phyloP scores from a whole-genome alignment of 1,140 invertebrate genomes.

The Meloidogyne exigua region DNA sequence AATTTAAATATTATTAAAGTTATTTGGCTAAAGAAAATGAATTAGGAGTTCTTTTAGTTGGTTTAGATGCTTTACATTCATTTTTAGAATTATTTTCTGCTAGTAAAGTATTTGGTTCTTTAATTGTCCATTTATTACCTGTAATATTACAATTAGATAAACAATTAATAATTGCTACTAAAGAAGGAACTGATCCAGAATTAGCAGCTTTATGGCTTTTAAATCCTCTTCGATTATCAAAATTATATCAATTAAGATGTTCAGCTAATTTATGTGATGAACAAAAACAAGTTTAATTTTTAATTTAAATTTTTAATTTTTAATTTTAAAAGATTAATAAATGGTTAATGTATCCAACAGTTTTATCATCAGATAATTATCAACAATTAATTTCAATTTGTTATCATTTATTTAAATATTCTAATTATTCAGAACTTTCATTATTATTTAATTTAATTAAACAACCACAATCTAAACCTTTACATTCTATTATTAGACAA shows the following conservation, averaged over 20 bases:
- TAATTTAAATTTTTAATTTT: no score
- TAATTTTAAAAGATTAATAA: constrained; percentile 42
- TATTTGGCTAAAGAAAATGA: constrained; percentile 55
- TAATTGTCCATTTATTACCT: constrained; percentile 55
- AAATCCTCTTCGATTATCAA: constrained; percentile 50
- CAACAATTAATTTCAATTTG: constrained; percentile 62
- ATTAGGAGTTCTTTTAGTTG: constrained; percentile 53
- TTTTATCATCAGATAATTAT: constrained; percentile 56
- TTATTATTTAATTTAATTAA: constrained; percentile 50
- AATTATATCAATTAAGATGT: constrained; percentile 61
- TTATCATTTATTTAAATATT: constrained; percentile 57
- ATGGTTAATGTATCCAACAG: constrained; percentile 52
- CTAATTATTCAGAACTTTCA: constrained; percentile 43
- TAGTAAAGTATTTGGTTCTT: constrained; percentile 42
- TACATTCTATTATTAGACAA: constrained; percentile 46
- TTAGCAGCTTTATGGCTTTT: constrained; percentile 61
- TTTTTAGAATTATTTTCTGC: constrained; percentile 55
- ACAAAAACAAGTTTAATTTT: constrained; percentile 41
- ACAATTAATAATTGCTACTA: constrained; percentile 41
- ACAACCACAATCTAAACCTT: constrained; percentile 27
- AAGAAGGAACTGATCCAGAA: constrained; percentile 42
- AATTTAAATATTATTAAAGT: constrained; percentile 16
- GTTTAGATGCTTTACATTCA: constrained; percentile 56
- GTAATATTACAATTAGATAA: constrained; percentile 58
- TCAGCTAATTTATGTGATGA: constrained; percentile 57